A percentile compares a stretch with the other conserved stretches of the same genome.
phyloP scores from a whole-genome alignment of 1,140 invertebrate species.

The Drusus annulatus region DNA sequence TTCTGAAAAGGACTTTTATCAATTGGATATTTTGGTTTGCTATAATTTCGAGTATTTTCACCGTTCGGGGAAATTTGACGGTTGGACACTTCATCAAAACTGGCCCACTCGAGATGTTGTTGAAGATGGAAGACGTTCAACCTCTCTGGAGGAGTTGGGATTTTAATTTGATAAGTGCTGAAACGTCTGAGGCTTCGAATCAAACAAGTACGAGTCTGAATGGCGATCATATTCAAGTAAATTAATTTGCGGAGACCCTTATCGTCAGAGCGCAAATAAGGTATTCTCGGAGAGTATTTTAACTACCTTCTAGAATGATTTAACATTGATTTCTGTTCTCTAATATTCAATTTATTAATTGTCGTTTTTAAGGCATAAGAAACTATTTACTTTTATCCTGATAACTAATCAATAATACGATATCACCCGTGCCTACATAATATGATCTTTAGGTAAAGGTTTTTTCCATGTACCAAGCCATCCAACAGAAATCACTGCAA shows the following conservation, averaged over 20 bases:
- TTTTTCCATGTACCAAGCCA: too few relatives aligned
- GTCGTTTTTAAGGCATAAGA: too few relatives aligned
- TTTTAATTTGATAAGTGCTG: constrained; percentile 20
- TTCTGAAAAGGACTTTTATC: constrained; percentile 26
- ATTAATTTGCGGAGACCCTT: neutral
- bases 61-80: constrained; percentile 8
- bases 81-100: constrained; percentile 30
- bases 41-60: constrained; percentile 1
- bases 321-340: too few relatives aligned
- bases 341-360: too few relatives aligned
- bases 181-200: neutral
- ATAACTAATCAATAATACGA: too few relatives aligned
- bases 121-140: neutral
- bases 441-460: too few relatives aligned
- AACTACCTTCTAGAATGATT: too few relatives aligned
- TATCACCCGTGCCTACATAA: too few relatives aligned
- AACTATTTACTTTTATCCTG: too few relatives aligned
- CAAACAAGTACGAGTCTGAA: neutral
- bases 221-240: neutral
- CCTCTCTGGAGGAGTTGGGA: neutral
- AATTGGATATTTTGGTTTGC: constrained; percentile 33
- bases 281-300: too few relatives aligned
- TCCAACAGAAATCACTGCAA: too few relatives aligned
- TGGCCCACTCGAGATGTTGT: constrained; percentile 4
- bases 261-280: too few relatives aligned